phyloP scores from a whole-genome alignment of 2,888 invertebrate genomes.

The Leptogaster cylindrica region DNA sequence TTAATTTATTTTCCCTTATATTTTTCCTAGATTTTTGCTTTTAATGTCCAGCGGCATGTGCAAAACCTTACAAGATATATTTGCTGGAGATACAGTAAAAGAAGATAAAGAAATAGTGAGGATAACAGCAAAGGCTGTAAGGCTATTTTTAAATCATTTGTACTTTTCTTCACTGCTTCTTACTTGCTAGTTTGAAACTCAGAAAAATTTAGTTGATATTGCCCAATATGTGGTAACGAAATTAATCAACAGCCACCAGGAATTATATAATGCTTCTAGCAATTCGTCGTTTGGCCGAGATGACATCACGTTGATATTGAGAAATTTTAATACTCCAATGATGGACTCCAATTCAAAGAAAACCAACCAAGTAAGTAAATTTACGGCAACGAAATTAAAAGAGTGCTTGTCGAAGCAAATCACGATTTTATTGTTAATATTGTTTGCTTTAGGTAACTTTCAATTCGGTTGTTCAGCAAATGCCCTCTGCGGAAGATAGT shows the following conservation, averaged over 20 bases:
- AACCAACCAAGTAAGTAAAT: slow-evolving; percentile 42
- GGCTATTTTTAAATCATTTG: slow-evolving; percentile 17
- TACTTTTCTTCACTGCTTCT: slow-evolving; percentile 14
- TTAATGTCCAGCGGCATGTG: slow-evolving; percentile 87
- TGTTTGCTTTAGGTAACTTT: slow-evolving; percentile 9
- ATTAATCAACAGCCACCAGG: slow-evolving; percentile 82
- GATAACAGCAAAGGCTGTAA: slow-evolving; percentile 77
- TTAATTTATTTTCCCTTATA: neutral
- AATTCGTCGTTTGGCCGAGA: slow-evolving; percentile 63
- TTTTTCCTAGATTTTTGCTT: slow-evolving; percentile 71
- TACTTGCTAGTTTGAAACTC: slow-evolving; percentile 70
- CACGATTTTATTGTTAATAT: too few species aligned
- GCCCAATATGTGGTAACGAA: slow-evolving; percentile 87
- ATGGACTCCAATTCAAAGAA: slow-evolving; percentile 63
- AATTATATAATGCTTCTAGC: slow-evolving; percentile 65
- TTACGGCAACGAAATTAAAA: neutral
- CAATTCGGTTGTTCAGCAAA: slow-evolving; percentile 10
- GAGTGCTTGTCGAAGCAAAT: too few species aligned
- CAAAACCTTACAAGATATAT: slow-evolving; percentile 81
- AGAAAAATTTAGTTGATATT: slow-evolving; percentile 79
- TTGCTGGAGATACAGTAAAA: slow-evolving; percentile 72
- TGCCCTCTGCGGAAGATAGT: slow-evolving; percentile 14
- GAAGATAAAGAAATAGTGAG: slow-evolving; percentile 82
- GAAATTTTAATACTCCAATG: slow-evolving; percentile 84
- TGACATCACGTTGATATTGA: slow-evolving; percentile 83